Evolutionary conservation across 2,113 vertebrate species (phyloP).

Genomic region (Psammodynastes pulverulentus): DNA sequence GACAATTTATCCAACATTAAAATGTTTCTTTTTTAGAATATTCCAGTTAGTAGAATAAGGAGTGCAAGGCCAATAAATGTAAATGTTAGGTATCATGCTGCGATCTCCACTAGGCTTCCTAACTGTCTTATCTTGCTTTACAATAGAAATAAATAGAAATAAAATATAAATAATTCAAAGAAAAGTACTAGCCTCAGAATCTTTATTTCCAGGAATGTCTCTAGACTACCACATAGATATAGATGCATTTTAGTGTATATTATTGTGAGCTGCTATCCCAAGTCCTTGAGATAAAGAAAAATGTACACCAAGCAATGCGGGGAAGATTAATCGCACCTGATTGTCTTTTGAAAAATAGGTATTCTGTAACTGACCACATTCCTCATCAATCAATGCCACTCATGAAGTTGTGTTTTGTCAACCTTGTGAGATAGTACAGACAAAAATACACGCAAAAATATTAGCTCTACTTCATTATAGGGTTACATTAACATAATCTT

Average conservation of each 20-base stretch:
- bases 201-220: not conserved
- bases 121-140: not conserved
- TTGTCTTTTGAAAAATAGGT: not conserved
- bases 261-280: not conserved
- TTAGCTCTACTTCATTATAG: not conserved
- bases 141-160: not conserved
- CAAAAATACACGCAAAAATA: not conserved
- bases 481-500: not conserved
- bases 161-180: not conserved
- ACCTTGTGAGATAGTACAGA: not conserved
- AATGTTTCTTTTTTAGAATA: not conserved
- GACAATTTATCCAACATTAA: not conserved
- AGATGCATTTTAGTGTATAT: not conserved
- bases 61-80: not conserved
- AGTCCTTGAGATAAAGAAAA: not conserved
- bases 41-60: not conserved
- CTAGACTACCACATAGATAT: not conserved
- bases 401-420: not conserved
- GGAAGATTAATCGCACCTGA: not conserved
- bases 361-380: not conserved
- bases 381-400: not conserved
- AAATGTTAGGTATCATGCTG: not conserved
- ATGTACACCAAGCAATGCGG: not conserved
- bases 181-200: not conserved
- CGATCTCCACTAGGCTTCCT: not conserved